A percentile compares a stretch with the other conserved stretches of the same genome.
Conservation (phyloP, 2,888 invertebrate species). For the Aphelenchoides bicaudatus region DNA sequence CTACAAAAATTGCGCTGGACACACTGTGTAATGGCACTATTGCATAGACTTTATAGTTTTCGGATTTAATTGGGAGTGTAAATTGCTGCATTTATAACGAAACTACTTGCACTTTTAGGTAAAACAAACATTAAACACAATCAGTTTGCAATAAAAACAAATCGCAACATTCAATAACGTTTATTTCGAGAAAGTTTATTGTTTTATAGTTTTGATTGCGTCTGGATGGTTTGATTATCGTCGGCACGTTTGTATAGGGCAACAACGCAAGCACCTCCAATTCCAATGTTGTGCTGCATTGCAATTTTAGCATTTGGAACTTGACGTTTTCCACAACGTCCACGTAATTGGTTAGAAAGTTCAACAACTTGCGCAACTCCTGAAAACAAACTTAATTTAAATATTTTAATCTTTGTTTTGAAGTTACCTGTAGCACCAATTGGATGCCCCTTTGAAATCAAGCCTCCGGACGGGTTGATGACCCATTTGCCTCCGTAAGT, state of each 20-base stretch:
- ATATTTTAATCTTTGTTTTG: background rate
- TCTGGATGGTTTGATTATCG: constrained; percentile 23
- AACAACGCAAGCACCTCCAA: constrained; percentile 88
- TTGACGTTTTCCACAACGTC: constrained; percentile 75
- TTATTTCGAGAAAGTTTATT: no score
- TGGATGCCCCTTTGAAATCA: constrained; percentile 97
- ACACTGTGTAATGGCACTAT: no score
- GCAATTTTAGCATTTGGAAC: constrained; percentile 70
- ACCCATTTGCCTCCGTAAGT: constrained; percentile 96
- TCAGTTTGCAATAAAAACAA: no score
- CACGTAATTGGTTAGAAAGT: constrained; percentile 80
- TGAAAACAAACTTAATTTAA: constrained; percentile 44
- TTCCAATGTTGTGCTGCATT: constrained; percentile 87
- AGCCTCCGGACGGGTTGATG: constrained; percentile 95
- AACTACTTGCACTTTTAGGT: no score
- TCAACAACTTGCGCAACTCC: constrained; percentile 84
- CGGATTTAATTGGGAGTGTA: no score
- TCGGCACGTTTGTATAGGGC: constrained; percentile 76
- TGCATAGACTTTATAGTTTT: no score
- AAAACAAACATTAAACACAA: no score
- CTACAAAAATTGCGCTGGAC: no score
- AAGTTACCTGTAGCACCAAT: constrained; percentile 81
- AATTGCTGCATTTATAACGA: no score
- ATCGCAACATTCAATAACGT: no score
- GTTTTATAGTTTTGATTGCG: no score